A percentile compares a stretch with the other conserved stretches of the same genome.
Evolutionary conservation across 2,888 invertebrate genomes (phyloP).

Genomic region (Aphrophora alni): DNA sequence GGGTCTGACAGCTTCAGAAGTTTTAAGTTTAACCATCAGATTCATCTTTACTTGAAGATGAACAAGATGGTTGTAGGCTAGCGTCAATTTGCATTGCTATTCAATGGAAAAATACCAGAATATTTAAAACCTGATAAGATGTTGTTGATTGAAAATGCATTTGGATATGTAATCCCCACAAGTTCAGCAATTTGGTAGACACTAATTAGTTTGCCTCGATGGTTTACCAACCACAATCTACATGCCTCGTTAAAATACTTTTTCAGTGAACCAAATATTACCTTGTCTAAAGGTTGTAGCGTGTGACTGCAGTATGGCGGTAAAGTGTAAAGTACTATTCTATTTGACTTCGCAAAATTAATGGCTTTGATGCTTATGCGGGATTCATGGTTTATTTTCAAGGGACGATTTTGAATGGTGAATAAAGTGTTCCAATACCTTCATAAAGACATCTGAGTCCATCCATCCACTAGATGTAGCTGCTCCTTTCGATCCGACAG

Average conservation of each 20-base stretch:
- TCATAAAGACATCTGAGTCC: too few species aligned
- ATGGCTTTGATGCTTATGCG: constrained; percentile 44
- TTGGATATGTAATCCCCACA: constrained; percentile 53
- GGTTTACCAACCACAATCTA: constrained; percentile 53
- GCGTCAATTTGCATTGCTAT: constrained; percentile 53
- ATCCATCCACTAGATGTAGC: too few species aligned
- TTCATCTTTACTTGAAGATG: too few species aligned
- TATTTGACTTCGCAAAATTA: constrained; percentile 52
- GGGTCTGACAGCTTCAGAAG: too few species aligned
- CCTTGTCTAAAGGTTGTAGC: constrained; percentile 23
- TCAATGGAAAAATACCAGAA: constrained; percentile 54
- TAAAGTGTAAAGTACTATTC: constrained; percentile 56
- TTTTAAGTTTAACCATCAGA: too few species aligned
- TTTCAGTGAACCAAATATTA: constrained; percentile 52
- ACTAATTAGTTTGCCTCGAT: constrained; percentile 56
- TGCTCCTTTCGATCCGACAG: too few species aligned
- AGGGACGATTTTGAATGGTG: constrained; percentile 50
- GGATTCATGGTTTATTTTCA: constrained; percentile 53
- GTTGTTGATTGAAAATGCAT: constrained; percentile 54
- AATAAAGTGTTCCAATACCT: constrained; percentile 28
- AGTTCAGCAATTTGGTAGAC: constrained; percentile 57
- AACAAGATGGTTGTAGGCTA: too few species aligned
- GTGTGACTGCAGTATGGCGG: constrained; percentile 56
- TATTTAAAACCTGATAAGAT: constrained; percentile 54
- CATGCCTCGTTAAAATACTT: constrained; percentile 49